phyloP scores from a whole-genome alignment of 2,113 vertebrate species.

The Xyliphius kryptos region DNA sequence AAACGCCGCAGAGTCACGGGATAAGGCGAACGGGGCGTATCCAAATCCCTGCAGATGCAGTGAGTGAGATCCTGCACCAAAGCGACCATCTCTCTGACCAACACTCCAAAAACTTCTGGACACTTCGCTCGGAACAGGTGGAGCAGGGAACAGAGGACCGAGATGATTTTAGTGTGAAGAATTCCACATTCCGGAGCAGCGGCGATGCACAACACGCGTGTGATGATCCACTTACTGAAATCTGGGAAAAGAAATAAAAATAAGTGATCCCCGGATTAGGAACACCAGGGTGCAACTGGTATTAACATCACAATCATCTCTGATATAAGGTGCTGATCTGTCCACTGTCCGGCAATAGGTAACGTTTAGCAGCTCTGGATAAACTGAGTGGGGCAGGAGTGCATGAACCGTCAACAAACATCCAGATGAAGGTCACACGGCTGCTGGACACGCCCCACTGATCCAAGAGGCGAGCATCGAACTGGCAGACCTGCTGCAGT shows the following conservation, averaged over 20 bases:
- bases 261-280: no score
- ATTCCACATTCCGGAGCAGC: constrained; percentile 76
- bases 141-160: constrained; percentile 80
- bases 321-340: no score
- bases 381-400: no score
- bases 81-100: constrained; percentile 72
- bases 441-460: no score
- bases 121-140: constrained; percentile 80
- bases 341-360: no score
- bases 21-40: constrained; percentile 65
- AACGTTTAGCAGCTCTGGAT: no score
- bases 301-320: no score
- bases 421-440: no score
- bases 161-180: constrained; percentile 74
- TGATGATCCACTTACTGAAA: constrained; percentile 88
- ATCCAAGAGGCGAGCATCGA: no score
- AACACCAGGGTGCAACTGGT: no score
- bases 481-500: no score
- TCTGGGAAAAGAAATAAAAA: constrained; percentile 71
- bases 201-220: constrained; percentile 80
- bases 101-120: constrained; percentile 70
- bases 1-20: constrained; percentile 70
- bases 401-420: no score
- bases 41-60: constrained; percentile 48
- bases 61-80: constrained; percentile 75